Evolutionary conservation across 2,113 vertebrate species (phyloP).

Genomic region (Ailurus styani): DNA sequence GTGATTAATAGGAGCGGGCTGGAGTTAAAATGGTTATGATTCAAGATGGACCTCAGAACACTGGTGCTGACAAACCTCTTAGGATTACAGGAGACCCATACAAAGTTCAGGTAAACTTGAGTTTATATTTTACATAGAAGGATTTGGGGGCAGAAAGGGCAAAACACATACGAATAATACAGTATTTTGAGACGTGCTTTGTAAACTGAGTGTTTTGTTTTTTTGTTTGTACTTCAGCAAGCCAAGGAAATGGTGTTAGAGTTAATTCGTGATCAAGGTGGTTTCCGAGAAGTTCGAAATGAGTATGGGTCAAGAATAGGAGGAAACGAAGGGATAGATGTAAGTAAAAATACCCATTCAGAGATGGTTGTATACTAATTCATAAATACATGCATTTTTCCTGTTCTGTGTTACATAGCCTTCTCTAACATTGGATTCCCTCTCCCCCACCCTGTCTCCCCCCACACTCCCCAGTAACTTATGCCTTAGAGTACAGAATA

Average conservation of each 20-base stretch:
- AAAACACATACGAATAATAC: neutral
- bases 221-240: constrained; percentile 85
- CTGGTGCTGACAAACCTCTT: constrained; percentile 97
- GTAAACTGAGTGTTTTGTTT: constrained; percentile 29
- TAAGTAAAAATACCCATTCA: constrained; percentile 78
- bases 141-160: neutral
- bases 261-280: constrained; percentile 96
- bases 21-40: constrained; percentile 99
- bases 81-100: constrained; percentile 98
- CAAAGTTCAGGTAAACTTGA: constrained; percentile 92
- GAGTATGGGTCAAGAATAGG: constrained; percentile 96
- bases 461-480: rapidly evolving
- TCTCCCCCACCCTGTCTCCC: neutral
- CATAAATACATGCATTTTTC: neutral
- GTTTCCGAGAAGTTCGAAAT: constrained; percentile 97
- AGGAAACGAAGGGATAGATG: constrained; percentile 93
- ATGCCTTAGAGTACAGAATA: neutral
- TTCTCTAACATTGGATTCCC: neutral
- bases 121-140: constrained; percentile 8
- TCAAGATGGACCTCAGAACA: constrained; percentile 98
- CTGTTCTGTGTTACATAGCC: neutral
- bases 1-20: constrained; percentile 89
- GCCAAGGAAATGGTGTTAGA: constrained; percentile 99
- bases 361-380: neutral
- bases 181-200: neutral